Percentiles rank a stretch among this genome's conserved stretches.
Conservation (phyloP, 2,113 vertebrate species). For the Eurystomus gularis region DNA sequence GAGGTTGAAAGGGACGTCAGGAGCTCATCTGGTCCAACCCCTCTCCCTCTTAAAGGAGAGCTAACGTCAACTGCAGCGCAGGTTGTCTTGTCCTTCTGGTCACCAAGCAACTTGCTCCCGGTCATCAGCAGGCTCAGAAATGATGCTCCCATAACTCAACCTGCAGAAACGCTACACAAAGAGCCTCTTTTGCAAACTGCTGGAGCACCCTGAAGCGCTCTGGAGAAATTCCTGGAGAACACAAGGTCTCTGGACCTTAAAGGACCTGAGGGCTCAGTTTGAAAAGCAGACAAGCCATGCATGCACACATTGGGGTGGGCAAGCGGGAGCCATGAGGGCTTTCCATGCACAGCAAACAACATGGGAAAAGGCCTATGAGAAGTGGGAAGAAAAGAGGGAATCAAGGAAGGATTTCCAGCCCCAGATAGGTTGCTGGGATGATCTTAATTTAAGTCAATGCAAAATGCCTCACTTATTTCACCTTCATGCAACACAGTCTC, state of each 20-base stretch:
- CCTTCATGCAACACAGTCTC: not conserved
- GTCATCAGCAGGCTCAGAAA: not conserved
- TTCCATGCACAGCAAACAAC: not conserved
- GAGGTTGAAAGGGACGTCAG: conserved; percentile 3
- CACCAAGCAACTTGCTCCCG: not conserved
- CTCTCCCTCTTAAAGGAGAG: conserved; percentile 1
- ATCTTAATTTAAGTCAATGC: not conserved
- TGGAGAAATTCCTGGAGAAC: not conserved
- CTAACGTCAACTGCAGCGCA: not conserved
- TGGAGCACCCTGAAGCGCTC: not conserved
- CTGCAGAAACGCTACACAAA: not conserved
- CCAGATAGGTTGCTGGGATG: not conserved
- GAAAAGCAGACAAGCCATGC: not conserved
- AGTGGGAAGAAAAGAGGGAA: not conserved
- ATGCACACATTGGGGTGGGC: accelerated
- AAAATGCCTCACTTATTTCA: not conserved
- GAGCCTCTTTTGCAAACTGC: not conserved
- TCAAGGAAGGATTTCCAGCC: not conserved
- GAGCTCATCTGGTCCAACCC: not conserved
- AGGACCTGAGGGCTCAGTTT: not conserved
- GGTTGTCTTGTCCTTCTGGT: not conserved
- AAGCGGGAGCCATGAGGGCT: not conserved
- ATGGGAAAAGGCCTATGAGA: not conserved
- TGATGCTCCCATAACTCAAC: not conserved
- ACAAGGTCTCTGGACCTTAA: not conserved